Conservation (phyloP, 1,140 invertebrate species). For the Lordiphosa mommai region DNA sequence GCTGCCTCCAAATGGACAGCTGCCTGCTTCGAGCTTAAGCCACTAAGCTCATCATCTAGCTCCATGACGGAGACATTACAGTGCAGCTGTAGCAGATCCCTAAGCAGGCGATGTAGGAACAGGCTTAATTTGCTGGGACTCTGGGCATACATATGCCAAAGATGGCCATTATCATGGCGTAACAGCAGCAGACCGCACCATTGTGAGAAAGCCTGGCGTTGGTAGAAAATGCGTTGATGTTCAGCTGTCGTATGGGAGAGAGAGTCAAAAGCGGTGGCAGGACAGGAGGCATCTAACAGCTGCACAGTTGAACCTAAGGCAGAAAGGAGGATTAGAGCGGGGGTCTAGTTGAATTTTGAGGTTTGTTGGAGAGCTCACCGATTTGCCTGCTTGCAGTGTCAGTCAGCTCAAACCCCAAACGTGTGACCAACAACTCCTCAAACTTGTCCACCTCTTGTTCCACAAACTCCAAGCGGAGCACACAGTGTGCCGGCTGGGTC, state of each 20-base stretch:
- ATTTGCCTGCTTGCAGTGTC: neutral
- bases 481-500: slow-evolving; percentile 26
- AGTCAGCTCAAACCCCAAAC: slow-evolving; percentile 17
- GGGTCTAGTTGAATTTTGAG: too few relatives aligned
- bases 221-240: slow-evolving; percentile 47
- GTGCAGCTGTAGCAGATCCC: slow-evolving; percentile 44
- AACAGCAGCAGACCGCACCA: slow-evolving; percentile 45
- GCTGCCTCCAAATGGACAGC: slow-evolving; percentile 31
- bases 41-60: slow-evolving; percentile 2
- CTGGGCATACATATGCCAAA: slow-evolving; percentile 51
- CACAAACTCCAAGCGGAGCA: slow-evolving; percentile 33
- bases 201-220: slow-evolving; percentile 25
- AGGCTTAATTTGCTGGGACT: slow-evolving; percentile 29
- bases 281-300: slow-evolving; percentile 13
- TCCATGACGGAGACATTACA: slow-evolving; percentile 36
- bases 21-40: neutral
- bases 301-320: neutral
- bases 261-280: neutral
- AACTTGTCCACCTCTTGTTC: slow-evolving; percentile 19
- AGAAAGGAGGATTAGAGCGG: neutral
- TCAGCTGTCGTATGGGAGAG: neutral
- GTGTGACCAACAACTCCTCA: slow-evolving; percentile 31
- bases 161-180: slow-evolving; percentile 31
- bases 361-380: too few relatives aligned
- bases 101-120: slow-evolving; percentile 28